These are phyloP conservation scores for Cyanoliseus patagonus DNA, from an alignment of 2,113 vertebrate genomes.

Conservation along the genomic window DNA sequence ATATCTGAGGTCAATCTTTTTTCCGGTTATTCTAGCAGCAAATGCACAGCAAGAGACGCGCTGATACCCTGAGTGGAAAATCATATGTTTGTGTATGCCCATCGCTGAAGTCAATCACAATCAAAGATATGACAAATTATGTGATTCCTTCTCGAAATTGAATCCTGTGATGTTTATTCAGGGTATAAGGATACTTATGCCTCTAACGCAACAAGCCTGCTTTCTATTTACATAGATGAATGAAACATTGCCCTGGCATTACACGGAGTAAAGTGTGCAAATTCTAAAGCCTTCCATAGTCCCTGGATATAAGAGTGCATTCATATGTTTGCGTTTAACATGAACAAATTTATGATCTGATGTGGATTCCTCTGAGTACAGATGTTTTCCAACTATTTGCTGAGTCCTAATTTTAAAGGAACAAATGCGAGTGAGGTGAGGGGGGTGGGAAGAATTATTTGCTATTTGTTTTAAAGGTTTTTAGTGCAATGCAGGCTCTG, in stretches of 20 bases:
- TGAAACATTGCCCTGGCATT: constrained; percentile 62
- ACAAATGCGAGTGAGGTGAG: not conserved
- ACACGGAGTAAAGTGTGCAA: constrained; percentile 60
- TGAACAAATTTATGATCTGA: constrained; percentile 74
- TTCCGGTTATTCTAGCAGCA: constrained; percentile 26
- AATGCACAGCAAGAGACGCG: not conserved
- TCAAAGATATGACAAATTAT: constrained; percentile 56
- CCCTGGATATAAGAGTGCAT: constrained; percentile 41
- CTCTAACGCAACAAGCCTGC: constrained; percentile 57
- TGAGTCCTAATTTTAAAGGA: constrained; percentile 62
- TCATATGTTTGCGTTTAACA: constrained; percentile 71
- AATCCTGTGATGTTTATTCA: constrained; percentile 49
- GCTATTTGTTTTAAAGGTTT: constrained; percentile 2
- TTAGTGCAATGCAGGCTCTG: not conserved
- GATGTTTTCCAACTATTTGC: constrained; percentile 69
- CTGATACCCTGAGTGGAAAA: constrained; percentile 41
- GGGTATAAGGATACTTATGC: constrained; percentile 45
- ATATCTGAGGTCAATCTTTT: constrained; percentile 51
- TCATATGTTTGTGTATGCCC: constrained; percentile 29
- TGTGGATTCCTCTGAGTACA: constrained; percentile 68
- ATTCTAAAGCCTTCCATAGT: constrained; percentile 56
- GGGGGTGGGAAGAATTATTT: not conserved
- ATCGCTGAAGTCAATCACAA: constrained; percentile 38
- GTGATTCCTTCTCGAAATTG: constrained; percentile 46
- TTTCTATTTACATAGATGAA: constrained; percentile 65